Conservation (phyloP, 2,113 vertebrate species). For the Geothlypis trichas region DNA sequence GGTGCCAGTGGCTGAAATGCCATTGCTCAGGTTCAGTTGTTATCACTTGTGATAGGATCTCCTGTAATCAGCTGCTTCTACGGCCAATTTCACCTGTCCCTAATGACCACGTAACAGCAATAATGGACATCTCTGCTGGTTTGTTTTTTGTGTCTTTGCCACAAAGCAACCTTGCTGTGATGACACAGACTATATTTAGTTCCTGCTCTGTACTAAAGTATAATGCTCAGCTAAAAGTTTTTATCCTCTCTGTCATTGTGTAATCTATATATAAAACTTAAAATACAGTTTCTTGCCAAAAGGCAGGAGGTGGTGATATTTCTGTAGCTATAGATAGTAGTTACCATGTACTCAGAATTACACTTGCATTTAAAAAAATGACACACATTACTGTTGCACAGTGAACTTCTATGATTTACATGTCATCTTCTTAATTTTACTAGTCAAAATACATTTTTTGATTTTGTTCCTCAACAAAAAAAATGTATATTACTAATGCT, state of each 20-base stretch:
- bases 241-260: background rate
- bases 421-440: constrained; percentile 64
- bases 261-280: constrained; percentile 27
- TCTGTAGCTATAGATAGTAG: constrained; percentile 44
- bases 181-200: constrained; percentile 8
- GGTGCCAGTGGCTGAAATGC: background rate
- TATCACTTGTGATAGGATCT: background rate
- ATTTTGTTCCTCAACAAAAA: constrained; percentile 47
- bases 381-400: constrained; percentile 48
- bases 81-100: background rate
- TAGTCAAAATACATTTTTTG: constrained; percentile 75
- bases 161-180: background rate
- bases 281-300: background rate
- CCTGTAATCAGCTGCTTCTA: background rate
- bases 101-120: background rate
- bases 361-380: constrained; percentile 34
- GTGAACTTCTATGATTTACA: constrained; percentile 44
- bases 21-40: background rate
- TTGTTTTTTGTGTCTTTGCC: background rate
- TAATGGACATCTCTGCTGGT: background rate
- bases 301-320: constrained; percentile 26
- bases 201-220: background rate
- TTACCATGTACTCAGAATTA: constrained; percentile 29
- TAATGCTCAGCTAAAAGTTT: background rate
- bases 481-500: constrained; percentile 64